Base-by-base conservation (phyloP, 2,113 vertebrate species). In the Verasper variegatus region DNA sequence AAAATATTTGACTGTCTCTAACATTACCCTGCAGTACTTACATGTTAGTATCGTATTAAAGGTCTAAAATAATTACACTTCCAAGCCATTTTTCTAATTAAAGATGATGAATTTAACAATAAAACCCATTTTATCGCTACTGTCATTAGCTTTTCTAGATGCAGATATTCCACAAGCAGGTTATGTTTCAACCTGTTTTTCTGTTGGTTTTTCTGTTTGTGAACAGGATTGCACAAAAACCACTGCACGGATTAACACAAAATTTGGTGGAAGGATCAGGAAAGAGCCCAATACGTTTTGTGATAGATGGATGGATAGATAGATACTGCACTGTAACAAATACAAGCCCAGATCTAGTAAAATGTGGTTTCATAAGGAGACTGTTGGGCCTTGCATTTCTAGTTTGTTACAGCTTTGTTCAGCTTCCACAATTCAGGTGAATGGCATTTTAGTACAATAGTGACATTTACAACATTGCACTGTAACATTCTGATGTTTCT, bases 21-120 rank as follows among this genome's bases (percentile, higher is more conserved):
- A 26, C 18, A 67, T 52, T 31, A 31, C 31, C 31, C 5, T 18
- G 13, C 35, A n/a, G 42, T 56, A 47, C 42, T 68, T 83, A 66
- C 18, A 31, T 2, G 40, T 52, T 20, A 58, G 68, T 20, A 11
- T 76, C 72, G 15, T 64, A 55, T 69, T 60, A 42, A 69, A 75
- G 51, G 40, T 62, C 31, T 68, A 57, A 68, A 68, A 31, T 31
- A 51, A 70, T 0, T 3, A 10, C 52, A 17, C 31, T 66, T 65
- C 52, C 7, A 27, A 13, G 10, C 10, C 40, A 2, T 72, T 86
- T 71, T 68, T 18, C 9, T 64, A 35, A 12, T 54, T 6, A 15
- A 9, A 9, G 24, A 59, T 1, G 3, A 11, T 62, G 5, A 5
- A 31, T 17, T 54, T 7, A 9, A 3, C 15, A 45, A 15, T 40